Evolutionary conservation across 2,113 vertebrate genomes (phyloP).

Genomic region (Pollimyrus isidori): DNA sequence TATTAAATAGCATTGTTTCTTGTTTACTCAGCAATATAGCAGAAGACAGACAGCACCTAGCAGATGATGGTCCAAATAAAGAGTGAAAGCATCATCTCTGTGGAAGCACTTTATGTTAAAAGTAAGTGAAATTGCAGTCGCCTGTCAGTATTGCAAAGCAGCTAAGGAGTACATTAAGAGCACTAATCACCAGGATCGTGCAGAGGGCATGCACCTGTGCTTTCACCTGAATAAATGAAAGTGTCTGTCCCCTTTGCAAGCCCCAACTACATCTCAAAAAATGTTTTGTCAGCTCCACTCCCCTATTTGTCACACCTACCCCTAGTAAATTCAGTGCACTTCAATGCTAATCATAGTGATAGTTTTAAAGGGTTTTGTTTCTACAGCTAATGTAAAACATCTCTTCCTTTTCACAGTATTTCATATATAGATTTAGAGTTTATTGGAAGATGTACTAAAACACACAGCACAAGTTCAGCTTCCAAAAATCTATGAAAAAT

Average conservation of each 20-base stretch:
- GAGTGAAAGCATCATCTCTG: neutral
- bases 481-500: neutral
- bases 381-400: neutral
- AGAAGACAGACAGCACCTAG: neutral
- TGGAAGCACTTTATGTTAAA: neutral
- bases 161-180: neutral
- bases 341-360: neutral
- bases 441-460: neutral
- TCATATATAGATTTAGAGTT: neutral
- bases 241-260: no score
- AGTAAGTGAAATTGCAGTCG: neutral
- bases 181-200: no score
- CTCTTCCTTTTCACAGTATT: neutral
- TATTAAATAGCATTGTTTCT: neutral
- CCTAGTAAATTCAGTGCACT: neutral
- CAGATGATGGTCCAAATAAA: neutral
- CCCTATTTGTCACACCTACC: neutral
- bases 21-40: neutral
- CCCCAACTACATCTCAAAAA: neutral
- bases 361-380: neutral
- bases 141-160: neutral
- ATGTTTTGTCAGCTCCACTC: neutral
- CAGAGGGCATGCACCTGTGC: no score
- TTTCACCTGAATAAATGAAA: no score
- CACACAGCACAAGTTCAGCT: neutral